phyloP scores from a whole-genome alignment of 2,888 invertebrate genomes.

The Polyommatus iphigenia region DNA sequence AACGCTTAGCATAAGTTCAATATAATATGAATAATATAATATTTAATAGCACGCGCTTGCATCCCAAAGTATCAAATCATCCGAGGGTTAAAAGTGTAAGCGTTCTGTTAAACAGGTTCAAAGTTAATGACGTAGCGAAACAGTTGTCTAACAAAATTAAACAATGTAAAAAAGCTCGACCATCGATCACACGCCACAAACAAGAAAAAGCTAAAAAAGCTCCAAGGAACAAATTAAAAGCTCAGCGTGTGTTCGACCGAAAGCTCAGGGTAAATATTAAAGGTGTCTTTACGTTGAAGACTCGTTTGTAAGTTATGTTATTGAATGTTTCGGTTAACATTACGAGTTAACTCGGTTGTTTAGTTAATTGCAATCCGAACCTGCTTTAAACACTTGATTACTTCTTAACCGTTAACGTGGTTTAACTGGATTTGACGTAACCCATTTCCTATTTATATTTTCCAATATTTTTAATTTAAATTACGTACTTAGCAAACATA shows the following conservation, averaged over 20 bases:
- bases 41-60: background rate
- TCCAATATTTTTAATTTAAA: background rate
- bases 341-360: conserved; percentile 46
- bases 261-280: conserved; percentile 75
- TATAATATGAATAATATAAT: no score
- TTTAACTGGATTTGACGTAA: background rate
- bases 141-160: conserved; percentile 71
- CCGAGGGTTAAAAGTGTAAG: background rate
- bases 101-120: conserved; percentile 2
- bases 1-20: no score
- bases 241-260: conserved; percentile 71
- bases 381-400: background rate
- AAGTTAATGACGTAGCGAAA: conserved; percentile 77
- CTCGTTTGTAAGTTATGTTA: conserved; percentile 69
- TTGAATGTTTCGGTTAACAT: conserved; percentile 55
- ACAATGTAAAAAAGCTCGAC: conserved; percentile 75
- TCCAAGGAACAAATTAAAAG: conserved; percentile 79
- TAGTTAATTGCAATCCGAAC: conserved; percentile 32
- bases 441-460: background rate
- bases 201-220: conserved; percentile 75
- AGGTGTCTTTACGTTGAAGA: conserved; percentile 60
- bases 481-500: background rate
- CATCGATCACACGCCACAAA: conserved; percentile 75
- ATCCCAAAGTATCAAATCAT: background rate
- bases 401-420: background rate